Evolutionary conservation across 2,888 invertebrate species (phyloP).

Genomic region (Tanytarsus gracilentus): DNA sequence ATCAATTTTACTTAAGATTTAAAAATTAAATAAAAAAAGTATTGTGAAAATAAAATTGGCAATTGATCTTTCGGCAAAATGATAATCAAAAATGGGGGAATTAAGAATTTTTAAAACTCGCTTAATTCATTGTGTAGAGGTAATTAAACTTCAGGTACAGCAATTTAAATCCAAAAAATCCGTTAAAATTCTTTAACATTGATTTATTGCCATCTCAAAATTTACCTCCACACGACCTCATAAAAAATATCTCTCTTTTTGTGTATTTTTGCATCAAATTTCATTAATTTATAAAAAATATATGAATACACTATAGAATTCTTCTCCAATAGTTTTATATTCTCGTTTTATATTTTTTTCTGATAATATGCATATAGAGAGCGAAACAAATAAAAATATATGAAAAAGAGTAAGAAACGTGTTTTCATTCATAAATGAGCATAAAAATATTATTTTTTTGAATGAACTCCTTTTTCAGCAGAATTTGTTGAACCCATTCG

Average conservation of each 20-base stretch:
- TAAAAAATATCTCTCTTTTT: not conserved
- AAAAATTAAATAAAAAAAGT: slow-evolving; percentile 14
- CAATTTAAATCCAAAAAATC: too few relatives aligned
- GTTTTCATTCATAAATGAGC: slow-evolving; percentile 1
- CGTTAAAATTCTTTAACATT: too few relatives aligned
- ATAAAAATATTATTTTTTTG: not conserved
- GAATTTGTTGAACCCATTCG: not conserved
- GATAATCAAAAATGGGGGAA: not conserved
- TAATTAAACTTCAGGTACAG: too few relatives aligned
- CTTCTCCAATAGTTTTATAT: slow-evolving; percentile 2
- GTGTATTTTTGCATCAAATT: slow-evolving; percentile 3
- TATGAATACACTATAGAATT: too few relatives aligned
- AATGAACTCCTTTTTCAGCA: not conserved
- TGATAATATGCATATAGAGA: slow-evolving; percentile 8
- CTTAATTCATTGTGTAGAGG: too few relatives aligned
- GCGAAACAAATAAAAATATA: slow-evolving; percentile 9
- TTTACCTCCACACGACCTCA: not conserved
- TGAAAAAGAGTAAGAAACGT: not conserved
- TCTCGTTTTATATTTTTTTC: not conserved
- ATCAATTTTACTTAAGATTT: not conserved
- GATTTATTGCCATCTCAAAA: too few relatives aligned
- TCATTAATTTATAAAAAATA: slow-evolving; percentile 4
- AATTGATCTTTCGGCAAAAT: not conserved
- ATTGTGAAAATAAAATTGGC: slow-evolving; percentile 11
- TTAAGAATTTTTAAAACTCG: too few relatives aligned